Base-by-base conservation (phyloP, 1,140 invertebrate species). In the Drosophila navojoa region DNA sequence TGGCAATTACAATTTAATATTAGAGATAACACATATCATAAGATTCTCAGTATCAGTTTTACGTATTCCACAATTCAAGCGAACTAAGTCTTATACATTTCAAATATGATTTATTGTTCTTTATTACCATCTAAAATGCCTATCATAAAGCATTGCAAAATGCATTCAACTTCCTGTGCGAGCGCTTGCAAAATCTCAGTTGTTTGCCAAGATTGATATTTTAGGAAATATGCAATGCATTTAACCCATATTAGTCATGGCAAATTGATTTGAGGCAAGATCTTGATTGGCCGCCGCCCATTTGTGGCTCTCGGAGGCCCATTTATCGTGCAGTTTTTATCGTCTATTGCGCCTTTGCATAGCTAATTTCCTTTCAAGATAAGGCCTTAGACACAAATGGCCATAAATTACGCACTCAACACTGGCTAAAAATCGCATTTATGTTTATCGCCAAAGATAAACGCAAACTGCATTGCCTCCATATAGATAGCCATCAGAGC, bases 281-380 rank as follows among this genome's bases (percentile, higher is more conserved):
- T 60, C 71, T 59, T 38, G 52, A 25, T 32, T 53, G n/a, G 16
- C 54, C 29, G 49, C n/a, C 27, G 58, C 57, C 79, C 80, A 71
- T 68, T 82, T 79, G 29, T 67, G 81, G 72, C 77, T 81, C 66
- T 64, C 57, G 57, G 45, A 63, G 29, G 57, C 52, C 61, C 61
- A 76, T 78, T 84, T 74, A 85, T 66, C 77, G 77, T 6, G 13
- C n/a, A 16, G 40, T 29, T 78, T 77, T 70, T 74, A 57, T 79
- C 59, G 69, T 5, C 35, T 53, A 35, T 66, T 68, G 45, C 44
- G 71, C 63, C 29, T 55, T 59, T 69, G 71, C 59, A 71, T 59
- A 77, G 79, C 82, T 76, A 86, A 86, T 86, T 89, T 87, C 84
- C 84, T 86, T 86, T 89, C 79, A 79, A 86, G 84, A 89, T 89